These are phyloP conservation scores for Eilema griseolum DNA, from an alignment of 2,888 invertebrate species.

Conservation along the genomic window DNA sequence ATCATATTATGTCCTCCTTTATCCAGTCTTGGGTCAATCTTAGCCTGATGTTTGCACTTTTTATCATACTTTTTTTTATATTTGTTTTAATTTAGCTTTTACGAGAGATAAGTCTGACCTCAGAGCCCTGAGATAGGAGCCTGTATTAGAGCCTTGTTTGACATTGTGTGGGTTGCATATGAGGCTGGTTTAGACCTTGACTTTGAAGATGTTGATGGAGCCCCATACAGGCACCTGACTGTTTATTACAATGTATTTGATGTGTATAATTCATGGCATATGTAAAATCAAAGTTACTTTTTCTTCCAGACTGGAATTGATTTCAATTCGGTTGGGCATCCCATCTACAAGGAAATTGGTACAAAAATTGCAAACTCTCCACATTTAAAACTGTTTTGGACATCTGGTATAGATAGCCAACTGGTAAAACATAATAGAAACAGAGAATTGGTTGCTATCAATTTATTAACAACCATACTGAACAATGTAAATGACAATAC, in stretches of 20 bases:
- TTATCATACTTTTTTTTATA: too few relatives aligned
- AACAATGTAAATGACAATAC: conserved; percentile 79
- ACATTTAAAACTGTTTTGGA: conserved; percentile 86
- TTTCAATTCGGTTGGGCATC: conserved; percentile 87
- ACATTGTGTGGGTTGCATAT: too few relatives aligned
- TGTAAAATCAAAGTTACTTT: neutral
- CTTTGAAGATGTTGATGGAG: too few relatives aligned
- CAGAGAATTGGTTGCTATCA: conserved; percentile 87
- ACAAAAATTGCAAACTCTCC: conserved; percentile 83
- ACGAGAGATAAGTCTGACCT: too few relatives aligned
- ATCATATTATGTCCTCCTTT: neutral
- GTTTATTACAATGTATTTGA: too few relatives aligned
- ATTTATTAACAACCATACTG: conserved; percentile 87
- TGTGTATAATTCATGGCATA: neutral
- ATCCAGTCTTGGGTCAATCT: too few relatives aligned
- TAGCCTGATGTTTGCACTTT: too few relatives aligned
- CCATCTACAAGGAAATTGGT: conserved; percentile 88
- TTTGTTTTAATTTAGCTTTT: too few relatives aligned
- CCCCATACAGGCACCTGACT: too few relatives aligned
- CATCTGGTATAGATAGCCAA: conserved; percentile 79
- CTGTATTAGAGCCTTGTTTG: too few relatives aligned
- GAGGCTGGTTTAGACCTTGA: too few relatives aligned
- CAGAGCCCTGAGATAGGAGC: too few relatives aligned
- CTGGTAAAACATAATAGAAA: conserved; percentile 83
- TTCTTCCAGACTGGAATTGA: conserved; percentile 87